Evolutionary conservation across 1,140 invertebrate genomes (phyloP).

Genomic region (Anthonomus grandis): DNA sequence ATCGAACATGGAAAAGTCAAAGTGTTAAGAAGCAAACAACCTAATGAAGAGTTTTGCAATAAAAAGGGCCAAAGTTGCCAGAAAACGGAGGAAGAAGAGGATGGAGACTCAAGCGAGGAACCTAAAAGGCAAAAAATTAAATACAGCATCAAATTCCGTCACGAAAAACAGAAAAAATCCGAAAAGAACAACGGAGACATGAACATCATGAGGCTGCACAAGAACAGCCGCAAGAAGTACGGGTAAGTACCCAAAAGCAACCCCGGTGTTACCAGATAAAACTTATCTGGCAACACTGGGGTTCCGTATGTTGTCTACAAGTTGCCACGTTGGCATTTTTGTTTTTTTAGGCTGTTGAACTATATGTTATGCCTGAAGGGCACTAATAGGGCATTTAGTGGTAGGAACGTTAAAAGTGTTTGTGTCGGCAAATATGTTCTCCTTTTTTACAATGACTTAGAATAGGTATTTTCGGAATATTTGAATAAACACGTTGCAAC

Average conservation of each 20-base stretch:
- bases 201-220: slow-evolving; percentile 21
- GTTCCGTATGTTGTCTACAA: neutral
- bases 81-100: neutral
- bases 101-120: slow-evolving; percentile 2
- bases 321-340: neutral
- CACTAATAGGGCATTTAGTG: neutral
- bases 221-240: slow-evolving; percentile 18
- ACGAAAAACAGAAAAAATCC: slow-evolving; percentile 23
- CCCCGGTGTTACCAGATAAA: neutral
- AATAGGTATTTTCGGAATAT: neutral
- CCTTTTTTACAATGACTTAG: neutral
- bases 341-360: slow-evolving; percentile 21
- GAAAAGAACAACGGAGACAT: slow-evolving; percentile 1
- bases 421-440: slow-evolving; percentile 12
- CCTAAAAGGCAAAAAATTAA: slow-evolving; percentile 11
- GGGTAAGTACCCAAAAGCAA: slow-evolving; percentile 4
- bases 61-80: neutral
- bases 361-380: slow-evolving; percentile 13
- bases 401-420: slow-evolving; percentile 5
- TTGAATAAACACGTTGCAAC: neutral
- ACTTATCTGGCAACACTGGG: too few relatives aligned
- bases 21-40: slow-evolving; percentile 15
- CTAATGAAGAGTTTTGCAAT: neutral
- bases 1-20: slow-evolving; percentile 24
- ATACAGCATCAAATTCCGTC: slow-evolving; percentile 26